These are phyloP conservation scores for Tragelaphus strepsiceros DNA, from an alignment of 2,113 vertebrate species.

Conservation along the genomic window DNA sequence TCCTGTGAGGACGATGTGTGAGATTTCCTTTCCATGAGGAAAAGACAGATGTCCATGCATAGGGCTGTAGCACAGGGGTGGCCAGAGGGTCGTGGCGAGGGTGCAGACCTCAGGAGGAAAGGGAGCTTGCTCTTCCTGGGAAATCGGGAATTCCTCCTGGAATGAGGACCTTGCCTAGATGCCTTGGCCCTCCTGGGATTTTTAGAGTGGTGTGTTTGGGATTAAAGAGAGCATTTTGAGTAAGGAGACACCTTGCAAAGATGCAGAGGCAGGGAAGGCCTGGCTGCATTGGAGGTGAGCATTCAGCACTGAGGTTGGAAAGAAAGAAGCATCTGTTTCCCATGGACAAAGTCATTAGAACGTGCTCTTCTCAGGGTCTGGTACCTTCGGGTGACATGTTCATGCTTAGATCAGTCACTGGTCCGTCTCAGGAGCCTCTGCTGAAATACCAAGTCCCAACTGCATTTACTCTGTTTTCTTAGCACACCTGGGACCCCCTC, in stretches of 20 bases:
- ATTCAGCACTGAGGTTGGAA: fast-evolving
- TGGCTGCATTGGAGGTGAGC: too few relatives aligned
- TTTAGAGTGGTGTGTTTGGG: not conserved
- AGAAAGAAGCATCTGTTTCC: fast-evolving
- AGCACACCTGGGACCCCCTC: fast-evolving
- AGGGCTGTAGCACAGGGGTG: fast-evolving
- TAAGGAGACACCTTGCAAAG: not conserved
- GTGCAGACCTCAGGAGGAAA: too few relatives aligned
- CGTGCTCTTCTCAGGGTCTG: not conserved
- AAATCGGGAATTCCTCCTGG: too few relatives aligned
- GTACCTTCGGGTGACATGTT: not conserved
- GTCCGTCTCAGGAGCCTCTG: fast-evolving
- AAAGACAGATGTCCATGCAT: fast-evolving
- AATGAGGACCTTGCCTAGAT: not conserved
- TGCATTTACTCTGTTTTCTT: too few relatives aligned
- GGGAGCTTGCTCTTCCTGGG: not conserved
- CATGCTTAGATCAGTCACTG: fast-evolving
- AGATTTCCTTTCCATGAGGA: not conserved
- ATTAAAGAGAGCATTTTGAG: not conserved
- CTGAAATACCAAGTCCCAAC: fast-evolving
- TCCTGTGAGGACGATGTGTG: fast-evolving
- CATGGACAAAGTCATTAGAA: not conserved
- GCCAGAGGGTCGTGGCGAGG: fast-evolving
- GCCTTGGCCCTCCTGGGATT: not conserved
- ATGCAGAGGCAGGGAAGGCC: not conserved